phyloP scores from a whole-genome alignment of 2,113 vertebrate species.

The Entomyzon cyanotis region DNA sequence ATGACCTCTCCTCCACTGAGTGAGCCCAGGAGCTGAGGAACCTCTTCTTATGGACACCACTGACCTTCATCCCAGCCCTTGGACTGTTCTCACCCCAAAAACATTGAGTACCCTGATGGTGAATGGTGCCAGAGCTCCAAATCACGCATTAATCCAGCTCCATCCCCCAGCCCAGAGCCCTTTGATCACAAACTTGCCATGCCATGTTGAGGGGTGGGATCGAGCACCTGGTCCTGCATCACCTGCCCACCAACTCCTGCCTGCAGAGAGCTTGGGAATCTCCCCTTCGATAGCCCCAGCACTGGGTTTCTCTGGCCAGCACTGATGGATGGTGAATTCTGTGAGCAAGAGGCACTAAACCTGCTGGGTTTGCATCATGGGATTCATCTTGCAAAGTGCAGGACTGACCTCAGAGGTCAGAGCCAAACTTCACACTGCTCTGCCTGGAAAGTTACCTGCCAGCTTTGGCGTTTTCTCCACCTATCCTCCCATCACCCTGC shows the following conservation, averaged over 20 bases:
- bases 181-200: accelerated
- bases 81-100: background rate
- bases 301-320: background rate
- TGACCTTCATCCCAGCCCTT: background rate
- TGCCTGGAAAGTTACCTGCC: background rate
- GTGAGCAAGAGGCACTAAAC: background rate
- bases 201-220: background rate
- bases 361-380: background rate
- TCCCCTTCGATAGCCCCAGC: background rate
- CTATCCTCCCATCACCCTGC: background rate
- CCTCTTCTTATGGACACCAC: background rate
- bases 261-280: background rate
- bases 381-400: background rate
- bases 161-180: background rate
- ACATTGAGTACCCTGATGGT: too few species aligned
- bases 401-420: background rate
- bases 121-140: accelerated
- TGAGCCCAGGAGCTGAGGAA: background rate
- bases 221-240: background rate
- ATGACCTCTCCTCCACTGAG: accelerated
- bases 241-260: background rate
- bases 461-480: background rate
- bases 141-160: accelerated
- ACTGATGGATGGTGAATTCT: background rate
- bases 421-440: background rate